Evolutionary conservation across 1,140 invertebrate genomes (phyloP), one percentile per base, ranked within the genome.

Genomic region (Macrocentrus cingulum): DNA sequence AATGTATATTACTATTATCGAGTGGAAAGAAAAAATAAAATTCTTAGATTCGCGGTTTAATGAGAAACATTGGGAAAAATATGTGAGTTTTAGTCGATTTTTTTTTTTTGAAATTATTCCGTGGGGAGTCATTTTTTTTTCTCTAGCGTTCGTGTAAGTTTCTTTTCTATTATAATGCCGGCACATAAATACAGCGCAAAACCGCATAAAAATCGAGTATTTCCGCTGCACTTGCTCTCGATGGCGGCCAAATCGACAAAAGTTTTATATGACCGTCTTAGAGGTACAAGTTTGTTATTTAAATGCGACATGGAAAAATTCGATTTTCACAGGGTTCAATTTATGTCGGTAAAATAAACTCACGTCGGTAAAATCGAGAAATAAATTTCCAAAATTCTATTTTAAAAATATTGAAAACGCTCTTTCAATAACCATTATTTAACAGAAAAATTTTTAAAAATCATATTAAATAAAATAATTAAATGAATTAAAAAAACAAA

Each of bases 181-280:
- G 2, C 52, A 25, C 22, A 46, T 45, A 44, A 56, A 46, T 56
- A 56, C 46, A 29, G 20, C 23, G 20, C 29, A 6, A n/a, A 48
- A 48, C 45, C 22, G 45, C 45, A 39, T 39, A 39, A 13, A 39
- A 39, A 29, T 29, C 4, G 4, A 29, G 9, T 29, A 39, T 13
- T 39, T 39, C 36, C 7, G 13, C 36, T 39, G 8, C 36, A 39
- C 36, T 4, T 5, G 36, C 3, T 39, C 3, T 39, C 7, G 15
- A 15, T 39, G 36, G 7, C 8, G 4, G 3, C 15, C 2, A n/a
- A 39, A 39, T n/a, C 13, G 36, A 39, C 11, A 13, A 15, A 39
- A 39, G 13, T n/a, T n/a, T 39, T 39, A 15, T 39, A 39, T 8
- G 3, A 15, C 4, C 4, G 36, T 39, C 13, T 3, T 15, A 39